These are phyloP conservation scores for Saccostrea glomerata DNA, from an alignment of 1,140 invertebrate genomes.

Conservation along the genomic window DNA sequence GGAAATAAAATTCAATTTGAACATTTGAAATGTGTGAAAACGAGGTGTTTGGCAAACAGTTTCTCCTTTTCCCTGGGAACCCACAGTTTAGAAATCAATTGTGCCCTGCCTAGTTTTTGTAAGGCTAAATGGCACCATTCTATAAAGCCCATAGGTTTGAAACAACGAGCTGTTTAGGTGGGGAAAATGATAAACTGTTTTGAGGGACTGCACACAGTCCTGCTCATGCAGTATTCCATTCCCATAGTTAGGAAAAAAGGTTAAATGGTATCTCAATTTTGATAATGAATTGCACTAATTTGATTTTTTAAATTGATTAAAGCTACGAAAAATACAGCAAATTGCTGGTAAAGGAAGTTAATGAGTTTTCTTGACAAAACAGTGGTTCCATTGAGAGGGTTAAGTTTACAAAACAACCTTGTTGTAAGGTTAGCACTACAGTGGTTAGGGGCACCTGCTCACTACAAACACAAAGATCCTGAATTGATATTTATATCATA, in stretches of 20 bases:
- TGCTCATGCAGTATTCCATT: neutral
- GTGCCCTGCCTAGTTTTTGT: neutral
- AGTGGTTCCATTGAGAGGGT: neutral
- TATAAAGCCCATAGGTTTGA: neutral
- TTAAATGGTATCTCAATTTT: slow-evolving; percentile 13
- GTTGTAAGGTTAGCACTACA: neutral
- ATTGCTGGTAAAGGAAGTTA: slow-evolving; percentile 5
- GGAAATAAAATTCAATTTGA: slow-evolving; percentile 32
- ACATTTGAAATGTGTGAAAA: slow-evolving; percentile 36
- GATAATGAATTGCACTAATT: slow-evolving; percentile 26
- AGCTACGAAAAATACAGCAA: slow-evolving; percentile 9
- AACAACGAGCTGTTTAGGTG: neutral
- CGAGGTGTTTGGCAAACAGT: slow-evolving; percentile 32
- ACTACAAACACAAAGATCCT: too few relatives aligned
- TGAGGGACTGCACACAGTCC: too few relatives aligned
- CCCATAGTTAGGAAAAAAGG: slow-evolving; percentile 10
- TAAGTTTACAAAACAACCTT: slow-evolving; percentile 11
- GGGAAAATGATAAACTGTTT: neutral
- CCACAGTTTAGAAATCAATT: neutral
- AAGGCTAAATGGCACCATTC: neutral
- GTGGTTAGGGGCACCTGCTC: neutral
- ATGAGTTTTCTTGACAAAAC: slow-evolving; percentile 3
- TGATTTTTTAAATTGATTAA: slow-evolving; percentile 34
- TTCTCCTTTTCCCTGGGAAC: slow-evolving; percentile 22
- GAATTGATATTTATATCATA: too few relatives aligned